Evolutionary conservation across 2,888 invertebrate species (phyloP).

Genomic region (Catocala fraxini): DNA sequence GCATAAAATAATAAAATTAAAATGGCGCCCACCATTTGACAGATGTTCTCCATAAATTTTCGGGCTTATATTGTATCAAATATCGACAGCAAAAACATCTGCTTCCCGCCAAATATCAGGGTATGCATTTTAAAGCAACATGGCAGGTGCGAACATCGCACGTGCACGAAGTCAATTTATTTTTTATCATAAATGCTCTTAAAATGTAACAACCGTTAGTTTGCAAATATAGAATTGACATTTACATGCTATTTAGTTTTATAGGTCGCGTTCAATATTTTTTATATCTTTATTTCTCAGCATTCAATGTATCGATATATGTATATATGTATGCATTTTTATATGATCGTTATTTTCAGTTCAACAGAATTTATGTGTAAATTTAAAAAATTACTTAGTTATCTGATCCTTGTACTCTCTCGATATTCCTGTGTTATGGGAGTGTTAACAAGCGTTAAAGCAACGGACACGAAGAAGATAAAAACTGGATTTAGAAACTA

Average conservation of each 20-base stretch:
- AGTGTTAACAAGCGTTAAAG: too few relatives aligned
- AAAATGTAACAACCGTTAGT: conserved; percentile 10
- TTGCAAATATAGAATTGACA: conserved; percentile 15
- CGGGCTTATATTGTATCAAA: conserved; percentile 26
- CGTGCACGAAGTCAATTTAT: conserved; percentile 24
- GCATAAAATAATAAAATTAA: conserved; percentile 17
- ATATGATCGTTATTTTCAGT: too few relatives aligned
- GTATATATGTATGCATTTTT: too few relatives aligned
- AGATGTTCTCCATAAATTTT: conserved; percentile 41
- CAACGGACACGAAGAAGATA: too few relatives aligned
- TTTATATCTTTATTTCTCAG: too few relatives aligned
- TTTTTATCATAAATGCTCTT: conserved; percentile 13
- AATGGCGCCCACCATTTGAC: conserved; percentile 43
- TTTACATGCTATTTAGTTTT: conserved; percentile 9
- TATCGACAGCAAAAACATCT: conserved; percentile 49
- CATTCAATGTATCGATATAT: too few relatives aligned
- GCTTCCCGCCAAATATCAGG: conserved; percentile 49
- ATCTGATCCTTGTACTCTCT: too few relatives aligned
- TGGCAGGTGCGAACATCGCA: conserved; percentile 54
- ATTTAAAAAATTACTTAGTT: too few relatives aligned
- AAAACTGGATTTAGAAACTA: too few relatives aligned
- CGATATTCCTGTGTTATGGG: too few relatives aligned
- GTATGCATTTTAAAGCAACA: conserved; percentile 47
- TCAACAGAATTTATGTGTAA: too few relatives aligned
- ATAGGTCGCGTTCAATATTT: not conserved